Base-by-base conservation (phyloP, 2,888 invertebrate species). In the Gerris lacustris region DNA sequence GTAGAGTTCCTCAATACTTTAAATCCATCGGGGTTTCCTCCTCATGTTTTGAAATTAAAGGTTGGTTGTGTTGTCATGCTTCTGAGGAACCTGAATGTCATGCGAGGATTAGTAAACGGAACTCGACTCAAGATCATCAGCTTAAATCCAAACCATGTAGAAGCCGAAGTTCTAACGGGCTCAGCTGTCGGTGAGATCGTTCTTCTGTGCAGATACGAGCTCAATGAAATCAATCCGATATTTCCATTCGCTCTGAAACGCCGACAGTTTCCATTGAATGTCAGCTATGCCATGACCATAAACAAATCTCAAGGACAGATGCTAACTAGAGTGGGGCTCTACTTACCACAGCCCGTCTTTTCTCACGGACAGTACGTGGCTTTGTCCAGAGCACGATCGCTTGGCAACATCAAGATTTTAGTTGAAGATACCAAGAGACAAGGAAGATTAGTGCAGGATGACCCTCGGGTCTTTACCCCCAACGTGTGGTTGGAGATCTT, bases 21-120 rank as follows among this genome's bases (percentile, higher is more conserved):
- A 11, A 73, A 71, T 31, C 72, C 74, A 6, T 72, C 73, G 6
- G 76, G 75, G n/a, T 67, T 76, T 44, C 75, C 76, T 47, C 70
- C 72, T 44, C 76, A 77, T 70, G 68, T 67, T 17, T 64, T 76
- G 6, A 70, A 63, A 6, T 66, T 77, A n/a, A 76, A 76, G 71
- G 68, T 75, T 18, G 76, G 76, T 9, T 63, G 72, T 11, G 67
- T 74, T 18, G 72, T 76, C 6, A 76, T 77, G 73, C 68, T 77
- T 6, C 66, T 75, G 6, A 44, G 74, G 55, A 76, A 76, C 69
- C 63, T 76, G 11, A 70, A 73, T 67, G 63, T 71, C 7, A 68
- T 66, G 7, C 15, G 45, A 43, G 74, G 73, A 0, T n/a, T 76
- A 18, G 73, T 71, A 67, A 75, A 75, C 67, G 75, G 76, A 0